Evolutionary conservation across 1,140 invertebrate genomes (phyloP).

Genomic region (Sycobia sp.): DNA sequence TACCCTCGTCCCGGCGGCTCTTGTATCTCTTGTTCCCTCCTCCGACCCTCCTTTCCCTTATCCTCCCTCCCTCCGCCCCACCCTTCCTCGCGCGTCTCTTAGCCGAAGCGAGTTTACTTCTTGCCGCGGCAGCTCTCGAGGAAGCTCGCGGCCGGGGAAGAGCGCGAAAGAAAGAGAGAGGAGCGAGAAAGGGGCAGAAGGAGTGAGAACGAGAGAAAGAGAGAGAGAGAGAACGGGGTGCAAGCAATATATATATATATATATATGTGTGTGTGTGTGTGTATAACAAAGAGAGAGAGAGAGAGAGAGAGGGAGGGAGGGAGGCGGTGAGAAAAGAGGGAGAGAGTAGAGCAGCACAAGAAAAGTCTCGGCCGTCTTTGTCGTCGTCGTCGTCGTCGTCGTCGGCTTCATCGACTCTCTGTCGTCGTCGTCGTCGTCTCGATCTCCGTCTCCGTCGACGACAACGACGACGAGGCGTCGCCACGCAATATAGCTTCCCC

Average conservation of each 20-base stretch:
- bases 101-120: slow-evolving; percentile 40
- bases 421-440: neutral
- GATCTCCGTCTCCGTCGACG: neutral
- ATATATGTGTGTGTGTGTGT: too few relatives aligned
- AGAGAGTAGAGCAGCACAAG: too few relatives aligned
- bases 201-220: neutral
- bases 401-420: neutral
- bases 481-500: too few relatives aligned
- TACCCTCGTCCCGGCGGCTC: too few relatives aligned
- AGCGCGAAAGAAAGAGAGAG: neutral
- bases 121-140: neutral
- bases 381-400: neutral
- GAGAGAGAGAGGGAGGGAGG: slow-evolving; percentile 34
- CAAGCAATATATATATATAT: too few relatives aligned
- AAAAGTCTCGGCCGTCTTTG: slow-evolving; percentile 35
- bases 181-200: neutral
- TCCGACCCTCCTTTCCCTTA: slow-evolving; percentile 14
- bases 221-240: too few relatives aligned
- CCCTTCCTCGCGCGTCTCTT: slow-evolving; percentile 29
- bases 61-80: slow-evolving; percentile 27
- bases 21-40: too few relatives aligned
- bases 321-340: too few relatives aligned
- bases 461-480: neutral
- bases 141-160: too few relatives aligned
- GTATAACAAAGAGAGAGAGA: neutral